Evolutionary conservation across 2,888 invertebrate species (phyloP), one percentile per base, ranked within the genome.

Genomic region (Autographa pulchrina): DNA sequence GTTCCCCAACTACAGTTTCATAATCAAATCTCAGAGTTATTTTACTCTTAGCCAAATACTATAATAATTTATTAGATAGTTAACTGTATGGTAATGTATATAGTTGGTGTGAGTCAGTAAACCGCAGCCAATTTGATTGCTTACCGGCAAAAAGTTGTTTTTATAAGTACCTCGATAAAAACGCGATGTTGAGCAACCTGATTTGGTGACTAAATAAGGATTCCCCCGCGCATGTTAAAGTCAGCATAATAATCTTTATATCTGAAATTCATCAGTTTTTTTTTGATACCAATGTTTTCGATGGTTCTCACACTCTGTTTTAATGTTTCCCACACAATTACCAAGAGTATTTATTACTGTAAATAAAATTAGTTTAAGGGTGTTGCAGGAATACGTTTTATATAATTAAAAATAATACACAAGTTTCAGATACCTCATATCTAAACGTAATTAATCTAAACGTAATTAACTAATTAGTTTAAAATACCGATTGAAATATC

Each of bases 1-100:
- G 65, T 70, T 73, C 75, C 80, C 83, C 77, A 85, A 88, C 86
- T 84, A 87, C 78, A 77, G 83, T 88, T 86, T 86, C 74, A 76
- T 77, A 78, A 76, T 81, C 74, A 81, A 79, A 81, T 84, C 78
- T 72, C 70, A 52, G 38, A 48, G 38, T 32, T 73, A 73, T 72
- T 72, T 68, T 48, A n/a, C 48, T n/a, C 48, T 48, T 16, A 48
- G 48, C 43, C 16, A 43, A 43, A 43, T 43, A 43, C 14, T 43
- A 3, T 43, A 43, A 43, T 43, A 43, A 16, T 43, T 43, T 20
- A 54, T 54, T 20, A 7, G 20, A 20, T 54, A 54, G 2, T 18
- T 54, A n/a, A 54, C 54, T 54, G 9, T 35, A 54, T 20, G 18
- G 2, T n/a, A 54, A 43, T 43, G 35, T 16, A 16, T 43, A 14